A percentile compares a stretch with the other conserved stretches of the same genome.
Conservation (phyloP, 92 coral and sea anemone species). For the Pocillopora meandrina region DNA sequence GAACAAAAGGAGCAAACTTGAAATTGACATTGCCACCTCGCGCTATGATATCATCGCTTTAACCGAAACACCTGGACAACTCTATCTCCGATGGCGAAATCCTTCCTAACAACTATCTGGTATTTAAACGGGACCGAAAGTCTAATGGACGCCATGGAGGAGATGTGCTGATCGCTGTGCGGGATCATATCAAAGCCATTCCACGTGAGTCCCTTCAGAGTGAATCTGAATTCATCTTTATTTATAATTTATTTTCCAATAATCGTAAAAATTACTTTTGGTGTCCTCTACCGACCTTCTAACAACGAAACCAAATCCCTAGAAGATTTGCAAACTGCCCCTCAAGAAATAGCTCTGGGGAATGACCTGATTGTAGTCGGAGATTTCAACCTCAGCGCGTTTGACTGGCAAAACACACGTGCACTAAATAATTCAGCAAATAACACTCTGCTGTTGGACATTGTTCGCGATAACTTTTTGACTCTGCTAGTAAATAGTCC, state of each 20-base stretch:
- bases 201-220: slow-evolving; percentile 1
- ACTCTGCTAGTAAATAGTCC: too few species aligned
- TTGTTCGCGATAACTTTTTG: too few species aligned
- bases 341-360: neutral
- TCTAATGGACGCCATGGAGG: slow-evolving; percentile 48
- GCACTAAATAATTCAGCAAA: too few species aligned
- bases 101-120: slow-evolving; percentile 35
- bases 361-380: too few species aligned
- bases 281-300: slow-evolving; percentile 43
- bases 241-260: slow-evolving; percentile 15
- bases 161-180: slow-evolving; percentile 35
- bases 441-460: too few species aligned
- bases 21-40: slow-evolving; percentile 26
- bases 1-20: slow-evolving; percentile 24
- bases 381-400: too few species aligned
- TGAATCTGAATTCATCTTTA: slow-evolving; percentile 23
- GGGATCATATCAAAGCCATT: slow-evolving; percentile 12
- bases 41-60: slow-evolving; percentile 41
- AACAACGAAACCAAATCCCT: slow-evolving; percentile 25
- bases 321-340: slow-evolving; percentile 18
- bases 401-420: too few species aligned
- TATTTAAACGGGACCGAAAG: slow-evolving; percentile 40
- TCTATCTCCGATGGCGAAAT: slow-evolving; percentile 42
- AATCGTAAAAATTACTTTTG: slow-evolving; percentile 39
- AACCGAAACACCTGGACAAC: slow-evolving; percentile 52